Conservation (phyloP, 2,888 invertebrate genomes). For the Leptinotarsa juncta region DNA sequence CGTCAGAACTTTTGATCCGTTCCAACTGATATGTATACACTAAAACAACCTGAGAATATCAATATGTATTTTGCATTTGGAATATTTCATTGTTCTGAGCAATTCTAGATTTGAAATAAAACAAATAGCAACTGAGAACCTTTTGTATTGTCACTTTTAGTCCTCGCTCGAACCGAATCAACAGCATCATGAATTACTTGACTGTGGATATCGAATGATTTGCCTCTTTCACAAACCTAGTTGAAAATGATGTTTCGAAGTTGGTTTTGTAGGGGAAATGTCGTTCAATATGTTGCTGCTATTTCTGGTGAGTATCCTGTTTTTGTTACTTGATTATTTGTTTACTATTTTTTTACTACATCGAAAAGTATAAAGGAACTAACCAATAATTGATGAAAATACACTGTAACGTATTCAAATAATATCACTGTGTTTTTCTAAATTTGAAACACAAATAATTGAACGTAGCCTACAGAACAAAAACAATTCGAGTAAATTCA, state of each 20-base stretch:
- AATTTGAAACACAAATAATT: no score
- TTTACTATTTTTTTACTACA: neutral
- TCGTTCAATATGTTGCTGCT: conserved; percentile 9
- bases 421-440: no score
- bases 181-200: neutral
- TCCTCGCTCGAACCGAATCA: neutral
- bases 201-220: neutral
- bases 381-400: no score
- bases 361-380: no score
- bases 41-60: neutral
- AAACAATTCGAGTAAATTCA: no score
- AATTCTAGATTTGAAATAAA: neutral
- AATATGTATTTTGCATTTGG: neutral
- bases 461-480: no score
- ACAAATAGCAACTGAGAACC: neutral
- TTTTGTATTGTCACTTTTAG: neutral
- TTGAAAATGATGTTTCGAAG: conserved; percentile 14
- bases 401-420: no score
- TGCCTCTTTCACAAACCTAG: neutral
- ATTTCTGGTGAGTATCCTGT: neutral
- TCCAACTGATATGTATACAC: no score
- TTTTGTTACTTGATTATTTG: neutral
- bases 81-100: neutral
- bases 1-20: no score
- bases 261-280: neutral